A percentile compares a stretch with the other conserved stretches of the same genome.
Evolutionary conservation across 2,888 invertebrate species (phyloP).

Genomic region (Lampropteryx suffumata): DNA sequence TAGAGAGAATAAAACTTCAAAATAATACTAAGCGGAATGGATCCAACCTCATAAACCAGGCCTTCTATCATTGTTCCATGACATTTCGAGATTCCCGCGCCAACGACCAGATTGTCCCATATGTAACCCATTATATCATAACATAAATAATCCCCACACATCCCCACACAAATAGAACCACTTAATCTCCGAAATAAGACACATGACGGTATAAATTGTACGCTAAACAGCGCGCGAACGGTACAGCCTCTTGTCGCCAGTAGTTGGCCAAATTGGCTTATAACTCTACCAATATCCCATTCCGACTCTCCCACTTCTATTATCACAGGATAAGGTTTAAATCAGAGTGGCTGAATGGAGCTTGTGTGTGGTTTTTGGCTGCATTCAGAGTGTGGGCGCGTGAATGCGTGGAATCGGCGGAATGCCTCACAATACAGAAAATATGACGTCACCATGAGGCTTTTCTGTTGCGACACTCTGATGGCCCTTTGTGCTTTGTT

Average conservation of each 20-base stretch:
- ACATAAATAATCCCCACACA: conserved; percentile 44
- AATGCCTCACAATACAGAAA: conserved; percentile 21
- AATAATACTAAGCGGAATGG: no score
- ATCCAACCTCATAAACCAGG: background rate
- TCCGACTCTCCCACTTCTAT: conserved; percentile 11
- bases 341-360: conserved; percentile 13
- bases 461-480: conserved; percentile 11
- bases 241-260: conserved; percentile 46
- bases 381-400: conserved; percentile 26
- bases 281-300: conserved; percentile 25
- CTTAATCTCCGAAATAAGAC: conserved; percentile 56
- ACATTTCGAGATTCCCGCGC: conserved; percentile 19
- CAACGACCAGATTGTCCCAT: conserved; percentile 23
- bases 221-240: conserved; percentile 47
- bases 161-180: conserved; percentile 42
- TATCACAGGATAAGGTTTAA: conserved; percentile 7
- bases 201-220: conserved; percentile 46
- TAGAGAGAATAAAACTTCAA: no score
- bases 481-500: conserved; percentile 5
- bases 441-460: conserved; percentile 21
- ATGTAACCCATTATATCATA: conserved; percentile 35
- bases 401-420: conserved; percentile 25
- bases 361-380: conserved; percentile 15
- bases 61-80: conserved; percentile 9
- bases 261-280: conserved; percentile 58